Evolutionary conservation across 2,797 vertebrate species (phyloP), one percentile per base, ranked within the genome.

Genomic region (Gadopsis marmoratus): DNA sequence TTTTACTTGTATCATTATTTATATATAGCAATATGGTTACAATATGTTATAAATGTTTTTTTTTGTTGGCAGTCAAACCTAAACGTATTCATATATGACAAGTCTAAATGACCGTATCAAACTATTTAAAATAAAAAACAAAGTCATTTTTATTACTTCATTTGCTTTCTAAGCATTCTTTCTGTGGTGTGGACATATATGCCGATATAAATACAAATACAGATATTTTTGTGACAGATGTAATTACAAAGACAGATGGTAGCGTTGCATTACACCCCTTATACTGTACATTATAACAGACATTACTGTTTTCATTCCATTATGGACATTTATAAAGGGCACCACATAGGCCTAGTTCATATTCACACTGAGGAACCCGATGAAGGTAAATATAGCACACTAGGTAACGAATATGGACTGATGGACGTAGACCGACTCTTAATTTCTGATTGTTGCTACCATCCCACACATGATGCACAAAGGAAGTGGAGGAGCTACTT

Each of bases 401-500:
- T 10, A n/a, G 7, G 48, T 50, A n/a, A n/a, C 21, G n/a, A 21
- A 50, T 10, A n/a, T 8, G 10, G 29, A 47, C 51, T 39, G n/a
- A 41, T 39, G 64, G 48, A 68, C 51, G 10, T 23, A 43, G 21
- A n/a, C 26, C 55, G 55, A 37, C 51, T 16, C 41, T 58, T 21
- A 3, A 45, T 47, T 3, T 41, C 13, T 41, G 50, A 67, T 39
- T 67, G 50, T 54, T 41, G 12, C 16, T 29, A 5, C 19, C 37
- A 16, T 54, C 50, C 50, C 35, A 54, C n/a, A 21, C 41, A 51
- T 19, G n/a, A n/a, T 33, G 53, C 39, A 69, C 19, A 56, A 45
- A 69, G 54, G 19, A 47, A 55, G 33, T 41, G 58, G 47, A 53
- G 35, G 47, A 72, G 56, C 47, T 61, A 26, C n/a, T 59, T 48